Conservation (phyloP, 2,797 vertebrate genomes). For the Scolopax bukidnonensis region DNA sequence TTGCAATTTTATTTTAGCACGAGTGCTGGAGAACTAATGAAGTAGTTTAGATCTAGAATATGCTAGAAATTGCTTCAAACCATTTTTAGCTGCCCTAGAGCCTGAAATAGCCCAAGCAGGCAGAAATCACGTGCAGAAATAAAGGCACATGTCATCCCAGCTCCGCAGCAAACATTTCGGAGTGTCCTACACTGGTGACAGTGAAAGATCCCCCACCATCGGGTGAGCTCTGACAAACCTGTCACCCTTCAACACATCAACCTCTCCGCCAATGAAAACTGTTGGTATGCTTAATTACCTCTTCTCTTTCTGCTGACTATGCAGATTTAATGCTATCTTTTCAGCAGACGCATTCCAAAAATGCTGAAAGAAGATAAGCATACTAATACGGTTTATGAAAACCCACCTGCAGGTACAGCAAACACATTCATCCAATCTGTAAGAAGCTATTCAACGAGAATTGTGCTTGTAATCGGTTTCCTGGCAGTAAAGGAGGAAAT, state of each 20-base stretch:
- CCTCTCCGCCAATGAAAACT: neutral
- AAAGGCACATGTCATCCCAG: neutral
- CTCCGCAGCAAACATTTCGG: neutral
- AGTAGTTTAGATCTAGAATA: neutral
- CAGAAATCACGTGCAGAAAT: slow-evolving; percentile 14
- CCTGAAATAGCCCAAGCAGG: slow-evolving; percentile 32
- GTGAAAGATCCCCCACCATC: neutral
- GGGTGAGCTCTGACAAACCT: neutral
- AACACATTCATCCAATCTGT: neutral
- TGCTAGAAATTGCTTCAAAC: neutral
- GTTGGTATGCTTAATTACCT: neutral
- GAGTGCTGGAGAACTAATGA: neutral
- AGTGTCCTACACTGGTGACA: slow-evolving; percentile 13
- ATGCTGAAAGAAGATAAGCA: neutral
- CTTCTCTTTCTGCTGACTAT: neutral
- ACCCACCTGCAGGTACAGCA: neutral
- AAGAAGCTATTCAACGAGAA: neutral
- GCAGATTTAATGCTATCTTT: neutral
- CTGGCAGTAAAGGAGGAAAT: neutral
- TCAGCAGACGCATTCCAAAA: neutral
- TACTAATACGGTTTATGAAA: neutral
- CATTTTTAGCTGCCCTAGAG: slow-evolving; percentile 37
- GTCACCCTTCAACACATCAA: neutral
- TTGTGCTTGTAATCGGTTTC: neutral
- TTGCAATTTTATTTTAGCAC: neutral